These are phyloP conservation scores for Dolichallabes microphthalmus DNA, from an alignment of 2,113 vertebrate species.

Conservation along the genomic window DNA sequence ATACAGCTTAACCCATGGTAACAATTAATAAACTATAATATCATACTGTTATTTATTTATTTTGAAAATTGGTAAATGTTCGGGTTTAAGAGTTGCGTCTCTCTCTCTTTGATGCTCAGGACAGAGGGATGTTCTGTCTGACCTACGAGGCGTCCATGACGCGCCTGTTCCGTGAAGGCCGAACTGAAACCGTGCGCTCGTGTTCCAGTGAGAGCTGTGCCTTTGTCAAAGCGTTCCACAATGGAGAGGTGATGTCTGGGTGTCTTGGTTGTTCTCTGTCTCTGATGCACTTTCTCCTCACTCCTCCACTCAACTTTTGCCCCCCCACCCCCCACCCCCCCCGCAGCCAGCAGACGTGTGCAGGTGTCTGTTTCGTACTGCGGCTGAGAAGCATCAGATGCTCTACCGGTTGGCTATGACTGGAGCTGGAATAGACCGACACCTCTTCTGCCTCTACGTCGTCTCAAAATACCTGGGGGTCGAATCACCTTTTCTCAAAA, in stretches of 20 bases:
- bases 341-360: slow-evolving; percentile 74
- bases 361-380: slow-evolving; percentile 70
- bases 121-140: slow-evolving; percentile 78
- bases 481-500: slow-evolving; percentile 79
- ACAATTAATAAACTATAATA: not conserved
- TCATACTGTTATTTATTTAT: not conserved
- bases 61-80: not conserved
- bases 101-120: slow-evolving; percentile 60
- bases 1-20: not conserved
- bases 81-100: not conserved
- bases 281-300: not conserved
- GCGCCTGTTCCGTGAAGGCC: slow-evolving; percentile 83
- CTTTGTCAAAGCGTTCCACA: slow-evolving; percentile 77
- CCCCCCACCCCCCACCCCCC: too few species aligned
- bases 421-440: slow-evolving; percentile 80
- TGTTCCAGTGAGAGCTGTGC: slow-evolving; percentile 76
- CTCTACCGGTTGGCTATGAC: slow-evolving; percentile 81
- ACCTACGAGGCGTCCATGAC: slow-evolving; percentile 88
- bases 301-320: not conserved
- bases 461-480: slow-evolving; percentile 79
- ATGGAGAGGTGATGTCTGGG: slow-evolving; percentile 62
- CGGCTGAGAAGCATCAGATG: slow-evolving; percentile 80
- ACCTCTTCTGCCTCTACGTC: slow-evolving; percentile 85
- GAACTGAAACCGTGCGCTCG: slow-evolving; percentile 84
- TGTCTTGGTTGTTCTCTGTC: too few species aligned